phyloP scores from a whole-genome alignment of 2,797 vertebrate genomes.

The Smutsia gigantea region DNA sequence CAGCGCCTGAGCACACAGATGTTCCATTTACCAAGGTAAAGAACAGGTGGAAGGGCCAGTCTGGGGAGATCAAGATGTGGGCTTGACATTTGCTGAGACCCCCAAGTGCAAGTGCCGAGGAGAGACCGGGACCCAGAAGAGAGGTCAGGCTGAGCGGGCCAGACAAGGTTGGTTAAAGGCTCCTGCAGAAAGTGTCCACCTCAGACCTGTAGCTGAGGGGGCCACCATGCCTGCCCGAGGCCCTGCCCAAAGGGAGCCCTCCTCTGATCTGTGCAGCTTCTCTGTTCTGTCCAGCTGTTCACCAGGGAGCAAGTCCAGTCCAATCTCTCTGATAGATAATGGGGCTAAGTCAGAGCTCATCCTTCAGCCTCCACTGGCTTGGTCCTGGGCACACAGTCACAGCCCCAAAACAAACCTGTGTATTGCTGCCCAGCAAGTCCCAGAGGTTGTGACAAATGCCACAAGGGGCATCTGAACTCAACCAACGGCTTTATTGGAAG shows the following conservation, averaged over 20 bases:
- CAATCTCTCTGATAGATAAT: not conserved
- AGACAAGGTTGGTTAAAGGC: not conserved
- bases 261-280: not conserved
- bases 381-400: too few relatives aligned
- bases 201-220: not conserved
- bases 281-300: not conserved
- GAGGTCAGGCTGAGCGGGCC: too few relatives aligned
- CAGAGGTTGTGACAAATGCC: not conserved
- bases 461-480: not conserved
- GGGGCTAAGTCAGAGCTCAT: not conserved
- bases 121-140: not conserved
- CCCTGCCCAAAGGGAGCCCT: not conserved
- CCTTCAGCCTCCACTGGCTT: too few relatives aligned
- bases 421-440: not conserved
- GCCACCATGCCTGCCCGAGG: not conserved
- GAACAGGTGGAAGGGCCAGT: not conserved
- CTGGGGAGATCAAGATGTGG: not conserved
- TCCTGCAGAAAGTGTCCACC: not conserved
- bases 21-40: not conserved
- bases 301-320: not conserved
- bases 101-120: not conserved
- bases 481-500: not conserved
- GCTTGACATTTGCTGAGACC: too few relatives aligned
- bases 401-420: not conserved
- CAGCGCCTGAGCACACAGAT: too few relatives aligned